Evolutionary conservation across 2,888 invertebrate species (phyloP), one percentile per base, ranked within the genome.

Genomic region (Tuta absoluta): DNA sequence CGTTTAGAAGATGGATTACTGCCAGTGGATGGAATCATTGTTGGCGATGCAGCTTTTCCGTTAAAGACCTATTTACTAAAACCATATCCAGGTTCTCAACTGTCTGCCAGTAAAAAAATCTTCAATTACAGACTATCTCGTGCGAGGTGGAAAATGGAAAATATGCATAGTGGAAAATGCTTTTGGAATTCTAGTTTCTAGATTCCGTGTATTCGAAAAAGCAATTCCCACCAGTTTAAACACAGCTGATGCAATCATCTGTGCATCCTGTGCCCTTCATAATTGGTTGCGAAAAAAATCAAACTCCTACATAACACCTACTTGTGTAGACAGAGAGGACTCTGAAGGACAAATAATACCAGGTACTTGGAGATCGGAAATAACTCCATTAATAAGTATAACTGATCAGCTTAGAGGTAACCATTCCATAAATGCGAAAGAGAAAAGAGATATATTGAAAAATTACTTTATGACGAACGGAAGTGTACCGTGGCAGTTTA

Each of bases 61-160:
- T 10, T 57, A 17, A 57, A 57, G 33, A 28, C 7, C n/a, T 57
- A 57, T 37, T 37, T 57, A 49, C 57, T 74, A 48, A 75, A 75
- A 68, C 72, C 73, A 63, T 74, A 69, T 70, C 67, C 71, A 70
- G 68, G 65, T 61, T 45, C 66, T 66, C 63, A 68, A 65, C 61
- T 65, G 53, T 48, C 60, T 49, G 59, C 59, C 33, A 65, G 53
- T 49, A 63, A 66, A 65, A 70, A 69, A 65, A 65, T 67, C 33
- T 68, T 65, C 61, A 72, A 72, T 64, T 71, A 71, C 63, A 68
- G 71, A 64, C 63, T 70, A 61, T 70, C 67, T 65, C 65, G 72
- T 62, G 69, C 71, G 23, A 63, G 72, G 56, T 66, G 71, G n/a
- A n/a, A n/a, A n/a, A n/a, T n/a, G n/a, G n/a, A n/a, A n/a, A n/a